A percentile compares a stretch with the other conserved stretches of the same genome.
phyloP scores from a whole-genome alignment of 2,797 vertebrate species.

The Hybognathus amarus region DNA sequence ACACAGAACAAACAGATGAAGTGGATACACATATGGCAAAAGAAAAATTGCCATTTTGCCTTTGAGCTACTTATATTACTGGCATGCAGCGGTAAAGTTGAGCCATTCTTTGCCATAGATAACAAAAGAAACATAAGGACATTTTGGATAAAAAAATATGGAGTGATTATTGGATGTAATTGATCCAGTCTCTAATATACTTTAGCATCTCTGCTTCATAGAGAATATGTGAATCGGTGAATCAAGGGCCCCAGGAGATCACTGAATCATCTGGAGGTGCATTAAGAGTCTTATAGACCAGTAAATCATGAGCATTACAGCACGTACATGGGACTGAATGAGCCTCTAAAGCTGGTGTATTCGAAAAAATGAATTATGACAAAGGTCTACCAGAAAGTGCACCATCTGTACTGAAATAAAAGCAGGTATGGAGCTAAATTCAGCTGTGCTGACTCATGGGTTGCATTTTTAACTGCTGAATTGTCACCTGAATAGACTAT shows the following conservation, averaged over 20 bases:
- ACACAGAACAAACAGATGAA: not conserved
- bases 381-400: conserved; percentile 2
- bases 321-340: not conserved
- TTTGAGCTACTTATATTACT: conserved; percentile 5
- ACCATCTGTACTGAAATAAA: conserved; percentile 7
- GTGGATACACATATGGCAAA: not conserved
- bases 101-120: not conserved
- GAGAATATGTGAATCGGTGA: not conserved
- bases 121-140: conserved; percentile 1
- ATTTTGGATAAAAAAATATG: not conserved
- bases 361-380: conserved; percentile 16
- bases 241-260: conserved; percentile 26
- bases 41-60: not conserved
- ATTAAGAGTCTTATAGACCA: conserved; percentile 4
- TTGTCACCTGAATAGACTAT: conserved; percentile 17
- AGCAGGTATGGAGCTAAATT: conserved; percentile 7
- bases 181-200: not conserved
- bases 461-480: conserved; percentile 25
- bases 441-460: conserved; percentile 21
- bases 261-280: not conserved
- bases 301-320: conserved; percentile 12
- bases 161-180: not conserved
- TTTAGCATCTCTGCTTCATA: not conserved
- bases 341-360: conserved; percentile 3
- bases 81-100: not conserved